phyloP scores from a whole-genome alignment of 1,140 invertebrate species.

The Zaprionus vittiger region DNA sequence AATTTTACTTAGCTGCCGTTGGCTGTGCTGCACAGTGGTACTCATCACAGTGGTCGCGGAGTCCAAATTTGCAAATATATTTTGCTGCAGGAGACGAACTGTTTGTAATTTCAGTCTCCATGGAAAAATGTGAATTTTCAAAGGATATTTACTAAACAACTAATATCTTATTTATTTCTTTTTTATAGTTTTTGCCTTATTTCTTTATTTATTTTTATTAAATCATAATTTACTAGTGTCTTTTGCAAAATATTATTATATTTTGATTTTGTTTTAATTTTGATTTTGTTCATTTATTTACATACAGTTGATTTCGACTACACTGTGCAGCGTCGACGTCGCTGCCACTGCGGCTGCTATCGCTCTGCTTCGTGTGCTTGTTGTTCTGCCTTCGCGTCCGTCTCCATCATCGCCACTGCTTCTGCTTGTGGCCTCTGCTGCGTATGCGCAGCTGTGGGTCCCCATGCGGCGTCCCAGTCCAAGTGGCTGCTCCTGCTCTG shows the following conservation, averaged over 20 bases:
- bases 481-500: slow-evolving; percentile 16
- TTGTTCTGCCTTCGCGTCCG: neutral
- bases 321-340: slow-evolving; percentile 40
- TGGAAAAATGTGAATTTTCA: too few species aligned
- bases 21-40: slow-evolving; percentile 37
- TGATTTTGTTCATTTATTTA: neutral
- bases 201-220: neutral
- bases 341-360: slow-evolving; percentile 31
- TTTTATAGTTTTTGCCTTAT: too few species aligned
- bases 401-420: neutral
- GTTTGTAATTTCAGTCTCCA: too few species aligned
- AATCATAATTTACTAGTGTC: neutral
- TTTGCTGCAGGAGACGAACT: too few species aligned
- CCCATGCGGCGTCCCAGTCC: slow-evolving; percentile 13
- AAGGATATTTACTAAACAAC: too few species aligned
- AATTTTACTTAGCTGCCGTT: slow-evolving; percentile 69
- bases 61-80: too few species aligned
- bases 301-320: neutral
- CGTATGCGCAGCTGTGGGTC: slow-evolving; percentile 74
- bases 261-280: neutral
- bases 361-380: slow-evolving; percentile 28
- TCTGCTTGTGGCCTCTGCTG: slow-evolving; percentile 37
- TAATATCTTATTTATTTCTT: too few species aligned
- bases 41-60: too few species aligned
- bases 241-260: neutral